phyloP scores from a whole-genome alignment of 2,888 invertebrate species.

The Hydrotaea cyrtoneurina region DNA sequence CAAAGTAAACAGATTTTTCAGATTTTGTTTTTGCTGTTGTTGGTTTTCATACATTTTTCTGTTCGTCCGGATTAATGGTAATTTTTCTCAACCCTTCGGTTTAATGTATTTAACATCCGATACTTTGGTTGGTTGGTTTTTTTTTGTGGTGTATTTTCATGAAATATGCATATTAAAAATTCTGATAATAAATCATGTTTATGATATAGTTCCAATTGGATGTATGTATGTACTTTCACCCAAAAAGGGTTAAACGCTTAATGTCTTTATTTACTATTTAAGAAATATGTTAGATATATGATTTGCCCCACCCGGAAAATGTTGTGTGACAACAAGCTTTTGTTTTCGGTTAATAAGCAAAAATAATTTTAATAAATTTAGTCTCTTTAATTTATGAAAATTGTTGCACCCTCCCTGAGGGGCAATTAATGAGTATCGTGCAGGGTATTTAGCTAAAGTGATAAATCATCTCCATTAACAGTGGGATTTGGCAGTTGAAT shows the following conservation, averaged over 20 bases:
- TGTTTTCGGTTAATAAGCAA: conserved; percentile 25
- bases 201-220: conserved; percentile 57
- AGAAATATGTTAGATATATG: conserved; percentile 46
- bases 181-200: conserved; percentile 78
- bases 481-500: neutral
- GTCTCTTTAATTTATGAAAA: conserved; percentile 60
- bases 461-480: conserved; percentile 54
- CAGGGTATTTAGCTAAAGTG: conserved; percentile 44
- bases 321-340: conserved; percentile 44
- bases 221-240: neutral
- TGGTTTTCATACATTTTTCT: neutral
- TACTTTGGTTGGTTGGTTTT: neutral
- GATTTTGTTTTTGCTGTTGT: neutral
- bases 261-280: conserved; percentile 44
- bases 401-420: conserved; percentile 50
- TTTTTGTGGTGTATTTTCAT: conserved; percentile 65
- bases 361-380: conserved; percentile 5
- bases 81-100: conserved; percentile 8
- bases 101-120: conserved; percentile 1
- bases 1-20: conserved; percentile 30
- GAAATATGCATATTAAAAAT: conserved; percentile 75
- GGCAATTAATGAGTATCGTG: conserved; percentile 58
- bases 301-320: conserved; percentile 67
- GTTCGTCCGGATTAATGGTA: neutral
- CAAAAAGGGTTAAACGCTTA: conserved; percentile 60